These are phyloP conservation scores for Fratercula arctica DNA, from an alignment of 2,797 vertebrate species.

Conservation along the genomic window DNA sequence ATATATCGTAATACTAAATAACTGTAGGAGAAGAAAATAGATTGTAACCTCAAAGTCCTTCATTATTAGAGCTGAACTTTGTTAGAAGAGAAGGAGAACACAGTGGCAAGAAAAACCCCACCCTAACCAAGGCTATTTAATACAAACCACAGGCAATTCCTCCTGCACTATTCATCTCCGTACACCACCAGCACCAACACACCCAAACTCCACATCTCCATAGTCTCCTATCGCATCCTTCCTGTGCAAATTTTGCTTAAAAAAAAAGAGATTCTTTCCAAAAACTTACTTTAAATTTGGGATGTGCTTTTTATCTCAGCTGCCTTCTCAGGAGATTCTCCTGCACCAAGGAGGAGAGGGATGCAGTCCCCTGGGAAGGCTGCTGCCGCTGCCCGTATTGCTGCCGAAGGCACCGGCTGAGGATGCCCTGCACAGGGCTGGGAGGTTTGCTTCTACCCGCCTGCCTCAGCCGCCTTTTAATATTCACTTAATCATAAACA, in stretches of 20 bases:
- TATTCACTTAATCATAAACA: background rate
- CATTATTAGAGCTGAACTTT: background rate
- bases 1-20: background rate
- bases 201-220: background rate
- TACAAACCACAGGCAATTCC: background rate
- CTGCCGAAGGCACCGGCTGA: background rate
- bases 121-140: background rate
- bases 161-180: background rate
- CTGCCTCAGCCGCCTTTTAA: background rate
- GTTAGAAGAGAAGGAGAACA: background rate
- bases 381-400: background rate
- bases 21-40: background rate
- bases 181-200: background rate
- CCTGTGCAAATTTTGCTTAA: background rate
- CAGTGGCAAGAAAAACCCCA: background rate
- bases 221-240: background rate
- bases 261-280: background rate
- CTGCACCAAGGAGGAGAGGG: background rate
- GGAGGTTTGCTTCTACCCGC: fast-evolving
- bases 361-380: background rate
- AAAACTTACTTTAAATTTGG: background rate
- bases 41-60: background rate
- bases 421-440: background rate
- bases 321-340: background rate
- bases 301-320: background rate